Conservation (phyloP, 2,888 invertebrate genomes). For the Scaptomyza reducta region DNA sequence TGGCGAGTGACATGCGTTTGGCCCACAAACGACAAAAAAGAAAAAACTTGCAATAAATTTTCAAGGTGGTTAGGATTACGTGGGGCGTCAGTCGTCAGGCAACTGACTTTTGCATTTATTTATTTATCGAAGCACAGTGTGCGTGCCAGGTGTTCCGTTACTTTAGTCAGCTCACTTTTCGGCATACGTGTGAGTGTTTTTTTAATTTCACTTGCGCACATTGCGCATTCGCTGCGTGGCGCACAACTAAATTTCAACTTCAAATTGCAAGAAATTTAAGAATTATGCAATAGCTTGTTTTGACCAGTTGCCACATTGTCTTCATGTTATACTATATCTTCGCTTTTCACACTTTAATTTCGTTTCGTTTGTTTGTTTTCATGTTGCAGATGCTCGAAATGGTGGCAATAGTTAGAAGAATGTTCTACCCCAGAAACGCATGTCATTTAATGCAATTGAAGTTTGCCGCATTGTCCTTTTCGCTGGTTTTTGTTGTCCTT, state of each 20-base stretch:
- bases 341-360: neutral
- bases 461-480: constrained; percentile 31
- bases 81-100: constrained; percentile 43
- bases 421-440: constrained; percentile 55
- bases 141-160: constrained; percentile 34
- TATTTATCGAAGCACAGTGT: constrained; percentile 54
- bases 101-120: constrained; percentile 70
- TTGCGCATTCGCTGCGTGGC: constrained; percentile 38
- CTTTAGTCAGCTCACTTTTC: constrained; percentile 58
- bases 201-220: constrained; percentile 2
- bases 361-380: neutral
- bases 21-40: neutral
- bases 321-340: constrained; percentile 38
- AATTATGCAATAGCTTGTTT: constrained; percentile 57
- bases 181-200: neutral
- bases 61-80: neutral
- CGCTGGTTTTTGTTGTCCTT: neutral
- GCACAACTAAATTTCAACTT: constrained; percentile 1
- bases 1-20: constrained; percentile 44
- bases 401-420: neutral
- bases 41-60: constrained; percentile 27
- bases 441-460: constrained; percentile 72
- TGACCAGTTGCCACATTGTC: constrained; percentile 39
- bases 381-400: neutral
- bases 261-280: constrained; percentile 29